A percentile compares a stretch with the other conserved stretches of the same genome.
Conservation (phyloP, 1,140 invertebrate genomes). For the Eurytemora carolleeae region DNA sequence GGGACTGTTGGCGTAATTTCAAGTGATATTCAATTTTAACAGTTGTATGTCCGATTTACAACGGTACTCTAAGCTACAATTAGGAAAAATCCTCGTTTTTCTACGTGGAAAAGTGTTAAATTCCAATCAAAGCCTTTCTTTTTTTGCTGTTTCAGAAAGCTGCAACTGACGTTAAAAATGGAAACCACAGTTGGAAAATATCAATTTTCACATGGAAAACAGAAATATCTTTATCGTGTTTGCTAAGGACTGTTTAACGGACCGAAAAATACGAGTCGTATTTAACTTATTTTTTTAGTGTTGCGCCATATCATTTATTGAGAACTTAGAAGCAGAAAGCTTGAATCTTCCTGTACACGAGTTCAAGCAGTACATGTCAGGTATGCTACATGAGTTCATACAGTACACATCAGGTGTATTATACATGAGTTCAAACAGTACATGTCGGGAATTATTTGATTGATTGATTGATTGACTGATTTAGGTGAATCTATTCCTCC, state of each 20-base stretch:
- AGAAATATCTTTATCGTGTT: neutral
- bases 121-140: too few species aligned
- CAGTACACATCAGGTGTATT: neutral
- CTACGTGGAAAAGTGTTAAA: too few species aligned
- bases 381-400: neutral
- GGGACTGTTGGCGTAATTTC: too few species aligned
- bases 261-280: neutral
- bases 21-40: too few species aligned
- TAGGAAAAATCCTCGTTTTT: too few species aligned
- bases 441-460: neutral
- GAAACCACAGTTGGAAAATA: too few species aligned
- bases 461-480: neutral
- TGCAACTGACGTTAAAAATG: too few species aligned
- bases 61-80: too few species aligned
- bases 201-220: too few species aligned
- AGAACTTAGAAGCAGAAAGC: neutral
- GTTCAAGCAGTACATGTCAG: neutral
- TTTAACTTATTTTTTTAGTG: neutral
- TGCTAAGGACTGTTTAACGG: neutral
- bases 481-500: neutral
- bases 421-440: neutral
- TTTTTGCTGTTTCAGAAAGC: too few species aligned
- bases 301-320: neutral
- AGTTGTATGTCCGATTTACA: too few species aligned
- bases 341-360: neutral